Evolutionary conservation across 2,888 invertebrate genomes (phyloP), one percentile per base, ranked within the genome.

Genomic region (Rhagonycha lutea): DNA sequence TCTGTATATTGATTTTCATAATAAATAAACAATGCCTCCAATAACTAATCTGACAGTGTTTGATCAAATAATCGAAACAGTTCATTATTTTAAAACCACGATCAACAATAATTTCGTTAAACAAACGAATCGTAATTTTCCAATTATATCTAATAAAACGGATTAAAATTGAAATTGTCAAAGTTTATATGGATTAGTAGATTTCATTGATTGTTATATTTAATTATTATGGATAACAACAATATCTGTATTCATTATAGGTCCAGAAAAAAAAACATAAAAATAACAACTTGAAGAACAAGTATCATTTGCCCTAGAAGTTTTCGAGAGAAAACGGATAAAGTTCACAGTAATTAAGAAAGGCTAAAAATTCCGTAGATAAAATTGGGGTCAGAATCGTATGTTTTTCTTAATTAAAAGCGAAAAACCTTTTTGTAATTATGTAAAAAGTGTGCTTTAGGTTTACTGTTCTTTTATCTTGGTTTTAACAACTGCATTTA

Each of bases 391-490:
- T 70, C 74, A 62, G 61, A 70, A 63, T 74, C 74, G 74, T 74
- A 74, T 74, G 74, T 74, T 74, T 74, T 70, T 68, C 70, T 74
- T 74, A 74, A 74, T 74, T 74, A 74, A 74, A 74, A 74, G 70
- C 26, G 29, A 70, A 74, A 65, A 28, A 74, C 63, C 29, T 29
- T 26, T 65, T 74, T 68, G 70, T 32, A 70, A 67, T 70, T 70
- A 74, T 74, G 70, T 70, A 70, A 74, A 74, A 74, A 70, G 70
- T 68, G 74, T 14, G 74, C 63, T 69, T 69, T 65, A 32, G 60
- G 28, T 47, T 63, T 69, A 62, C 23, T 14, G 63, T 77, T 65
- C 26, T 65, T 65, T 23, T 65, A 65, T 47, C 47, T 47, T 47
- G 47, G 47, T 47, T 47, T 47, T 47, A 47, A 47, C 47, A 47